These are phyloP conservation scores for Mobula birostris DNA, from an alignment of 2,113 vertebrate genomes.

Conservation along the genomic window DNA sequence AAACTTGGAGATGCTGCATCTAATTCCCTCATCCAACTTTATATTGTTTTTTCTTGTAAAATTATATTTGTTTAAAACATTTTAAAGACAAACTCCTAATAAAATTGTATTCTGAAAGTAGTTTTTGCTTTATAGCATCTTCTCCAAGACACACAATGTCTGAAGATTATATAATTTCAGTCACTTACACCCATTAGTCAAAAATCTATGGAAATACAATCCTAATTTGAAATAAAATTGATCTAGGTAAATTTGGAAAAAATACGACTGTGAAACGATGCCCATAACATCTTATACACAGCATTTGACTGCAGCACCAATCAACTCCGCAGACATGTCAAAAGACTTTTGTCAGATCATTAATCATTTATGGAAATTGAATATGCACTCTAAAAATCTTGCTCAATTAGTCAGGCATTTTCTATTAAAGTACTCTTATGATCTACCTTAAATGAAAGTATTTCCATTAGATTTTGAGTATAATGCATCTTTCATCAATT, in stretches of 20 bases:
- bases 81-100: background rate
- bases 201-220: background rate
- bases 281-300: background rate
- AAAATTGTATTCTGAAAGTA: background rate
- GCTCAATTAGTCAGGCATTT: background rate
- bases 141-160: background rate
- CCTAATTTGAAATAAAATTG: background rate
- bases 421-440: background rate
- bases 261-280: background rate
- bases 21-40: no score
- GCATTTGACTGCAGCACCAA: background rate
- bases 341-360: background rate
- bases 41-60: background rate
- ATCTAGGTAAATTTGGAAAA: background rate
- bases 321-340: background rate
- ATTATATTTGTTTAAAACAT: no score
- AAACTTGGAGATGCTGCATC: no score
- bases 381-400: background rate
- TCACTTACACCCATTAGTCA: background rate
- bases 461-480: background rate
- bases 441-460: background rate
- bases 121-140: background rate
- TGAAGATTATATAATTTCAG: no score
- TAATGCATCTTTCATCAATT: background rate
- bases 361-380: constrained; percentile 3